A percentile compares a stretch with the other conserved stretches of the same genome.
Conservation (phyloP, 1,140 invertebrate species). For the Drosophila rhopaloa region DNA sequence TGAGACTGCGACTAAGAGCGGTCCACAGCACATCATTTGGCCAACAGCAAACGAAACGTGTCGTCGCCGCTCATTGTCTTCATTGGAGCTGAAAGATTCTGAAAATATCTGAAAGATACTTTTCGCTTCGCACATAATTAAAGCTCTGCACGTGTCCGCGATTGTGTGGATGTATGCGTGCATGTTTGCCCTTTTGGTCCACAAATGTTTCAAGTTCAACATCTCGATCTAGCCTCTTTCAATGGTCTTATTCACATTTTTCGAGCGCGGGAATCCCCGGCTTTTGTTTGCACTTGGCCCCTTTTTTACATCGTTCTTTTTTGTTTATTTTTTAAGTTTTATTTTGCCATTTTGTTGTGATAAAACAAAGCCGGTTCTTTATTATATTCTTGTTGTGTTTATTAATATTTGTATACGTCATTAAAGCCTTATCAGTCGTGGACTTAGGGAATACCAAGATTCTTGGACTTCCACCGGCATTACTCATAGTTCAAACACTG, state of each 20-base stretch:
- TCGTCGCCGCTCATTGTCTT: constrained; percentile 38
- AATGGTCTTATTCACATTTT: constrained; percentile 3
- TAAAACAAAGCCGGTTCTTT: constrained; percentile 11
- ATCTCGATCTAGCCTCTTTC: not conserved
- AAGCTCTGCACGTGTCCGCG: constrained; percentile 36
- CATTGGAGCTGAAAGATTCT: constrained; percentile 37
- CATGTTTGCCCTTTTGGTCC: constrained; percentile 36
- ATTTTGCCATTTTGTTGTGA: constrained; percentile 37
- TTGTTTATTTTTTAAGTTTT: constrained; percentile 47
- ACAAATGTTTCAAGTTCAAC: constrained; percentile 59
- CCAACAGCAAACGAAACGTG: constrained; percentile 62
- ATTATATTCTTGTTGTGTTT: not conserved
- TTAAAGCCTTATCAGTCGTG: constrained; percentile 22
- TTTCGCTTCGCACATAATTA: constrained; percentile 53
- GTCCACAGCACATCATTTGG: constrained; percentile 31
- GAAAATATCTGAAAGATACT: constrained; percentile 52
- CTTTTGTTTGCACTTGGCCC: constrained; percentile 37
- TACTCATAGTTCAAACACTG: constrained; percentile 7
- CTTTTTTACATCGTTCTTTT: constrained; percentile 33
- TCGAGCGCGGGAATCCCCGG: constrained; percentile 22
- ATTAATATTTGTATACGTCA: not conserved
- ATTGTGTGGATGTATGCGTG: constrained; percentile 7
- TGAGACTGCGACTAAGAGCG: constrained; percentile 9
- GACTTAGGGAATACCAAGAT: constrained; percentile 23
- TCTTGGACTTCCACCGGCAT: constrained; percentile 11